phyloP scores from a whole-genome alignment of 92 coral and sea anemone genomes.

The Heteractis magnifica region DNA sequence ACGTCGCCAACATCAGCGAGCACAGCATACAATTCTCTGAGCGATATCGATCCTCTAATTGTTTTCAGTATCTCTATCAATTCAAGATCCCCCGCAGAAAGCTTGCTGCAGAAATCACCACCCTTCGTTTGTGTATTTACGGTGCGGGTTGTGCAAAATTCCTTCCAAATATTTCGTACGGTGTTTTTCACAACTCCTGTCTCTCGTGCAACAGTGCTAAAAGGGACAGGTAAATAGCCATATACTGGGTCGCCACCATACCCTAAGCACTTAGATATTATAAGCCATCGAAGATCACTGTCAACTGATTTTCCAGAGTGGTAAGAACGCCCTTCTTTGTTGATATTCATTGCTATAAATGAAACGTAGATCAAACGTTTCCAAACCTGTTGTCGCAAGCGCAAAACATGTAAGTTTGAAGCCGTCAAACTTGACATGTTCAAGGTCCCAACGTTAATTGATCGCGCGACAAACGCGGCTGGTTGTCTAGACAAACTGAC shows the following conservation, averaged over 20 bases:
- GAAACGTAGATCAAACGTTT: too few relatives aligned
- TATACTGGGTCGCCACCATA: conserved; percentile 24
- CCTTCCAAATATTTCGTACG: conserved; percentile 39
- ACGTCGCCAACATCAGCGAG: conserved; percentile 35
- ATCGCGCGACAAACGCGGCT: too few relatives aligned
- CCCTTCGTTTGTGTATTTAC: conserved; percentile 26
- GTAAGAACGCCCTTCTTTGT: conserved; percentile 14
- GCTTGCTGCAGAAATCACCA: conserved; percentile 32
- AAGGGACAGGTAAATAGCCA: conserved; percentile 29
- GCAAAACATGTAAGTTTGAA: too few relatives aligned
- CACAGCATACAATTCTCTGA: conserved; percentile 40
- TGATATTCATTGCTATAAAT: conserved; percentile 16
- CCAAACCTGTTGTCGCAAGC: too few relatives aligned
- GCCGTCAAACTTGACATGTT: too few relatives aligned
- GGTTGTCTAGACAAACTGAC: too few relatives aligned
- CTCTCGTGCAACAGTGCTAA: conserved; percentile 26
- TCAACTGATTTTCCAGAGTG: conserved; percentile 20
- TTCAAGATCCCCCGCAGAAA: conserved; percentile 39
- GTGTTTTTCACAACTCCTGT: conserved; percentile 38
- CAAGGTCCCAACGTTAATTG: too few relatives aligned
- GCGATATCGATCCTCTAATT: conserved; percentile 24
- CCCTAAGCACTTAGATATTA: conserved; percentile 14
- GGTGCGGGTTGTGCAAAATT: conserved; percentile 34
- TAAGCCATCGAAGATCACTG: conserved; percentile 19
- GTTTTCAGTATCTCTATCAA: conserved; percentile 31